Evolutionary conservation across 2,888 invertebrate species (phyloP), one percentile per base, ranked within the genome.

Genomic region (Volucella bombylans): DNA sequence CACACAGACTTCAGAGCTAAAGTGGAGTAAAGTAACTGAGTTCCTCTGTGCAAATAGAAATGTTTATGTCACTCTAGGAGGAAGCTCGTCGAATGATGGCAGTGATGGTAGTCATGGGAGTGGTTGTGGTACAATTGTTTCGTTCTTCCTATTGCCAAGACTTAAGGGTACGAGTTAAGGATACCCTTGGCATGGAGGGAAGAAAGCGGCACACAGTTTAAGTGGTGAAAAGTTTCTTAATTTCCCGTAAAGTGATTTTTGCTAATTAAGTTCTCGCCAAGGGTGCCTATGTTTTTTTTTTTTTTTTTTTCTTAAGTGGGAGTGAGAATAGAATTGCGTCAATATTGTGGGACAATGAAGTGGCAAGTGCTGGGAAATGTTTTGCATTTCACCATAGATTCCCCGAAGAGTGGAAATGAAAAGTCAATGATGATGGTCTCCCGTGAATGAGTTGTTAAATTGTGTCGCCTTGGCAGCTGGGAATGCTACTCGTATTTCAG

Each of bases 211-310:
- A 68, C 62, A 72, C 76, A 62, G 55, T 81, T 81, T 85, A 85
- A 85, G 85, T 85, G 85, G 85, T 62, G 85, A 85, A 81, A 85
- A 85, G 85, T 85, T 85, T 85, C 85, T 85, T 85, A 81, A 85
- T 85, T 85, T 85, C 85, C 85, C 85, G 85, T 85, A 85, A 85
- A 85, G 85, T 85, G 85, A 85, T 85, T 85, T 81, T 65, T 72
- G 68, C 85, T 85, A 85, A 85, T 85, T 85, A 81, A 85, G 85
- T 85, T 85, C 76, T 85, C 55, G 65, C 71, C 62, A 15, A 76
- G 71, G 71, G 76, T 52, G 61, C 68, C 61, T 18, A 10, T 23
- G 18, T 23, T 23, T 1, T 23, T 23, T 23, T n/a, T 43, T 18
- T 12, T 49, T 59, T 31, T 31, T 31, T 31, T 6, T 31, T 6